Evolutionary conservation across 2,888 invertebrate genomes (phyloP).

Genomic region (Agrotis segetum): DNA sequence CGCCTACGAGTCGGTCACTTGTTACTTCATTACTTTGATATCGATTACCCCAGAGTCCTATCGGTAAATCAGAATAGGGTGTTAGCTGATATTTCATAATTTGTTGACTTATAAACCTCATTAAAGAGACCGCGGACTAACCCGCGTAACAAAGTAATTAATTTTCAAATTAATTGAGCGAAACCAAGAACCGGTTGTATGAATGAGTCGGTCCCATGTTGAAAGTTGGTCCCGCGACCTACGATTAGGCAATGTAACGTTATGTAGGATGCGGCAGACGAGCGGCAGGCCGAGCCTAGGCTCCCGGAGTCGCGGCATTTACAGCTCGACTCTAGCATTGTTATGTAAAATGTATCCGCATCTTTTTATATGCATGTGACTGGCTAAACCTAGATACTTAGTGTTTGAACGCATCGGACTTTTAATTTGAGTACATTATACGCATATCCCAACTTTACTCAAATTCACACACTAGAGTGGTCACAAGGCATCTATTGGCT

Average conservation of each 20-base stretch:
- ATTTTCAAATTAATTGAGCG: constrained; percentile 86
- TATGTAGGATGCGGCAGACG: constrained; percentile 79
- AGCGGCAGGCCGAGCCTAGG: constrained; percentile 40
- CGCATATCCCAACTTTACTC: constrained; percentile 1
- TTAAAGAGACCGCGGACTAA: constrained; percentile 74
- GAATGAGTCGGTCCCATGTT: constrained; percentile 80
- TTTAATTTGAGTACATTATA: constrained; percentile 1
- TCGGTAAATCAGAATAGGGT: constrained; percentile 41
- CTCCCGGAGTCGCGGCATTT: constrained; percentile 39
- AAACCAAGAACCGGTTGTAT: constrained; percentile 83
- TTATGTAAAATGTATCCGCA: constrained; percentile 59
- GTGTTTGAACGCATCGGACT: background rate
- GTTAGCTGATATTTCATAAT: constrained; percentile 75
- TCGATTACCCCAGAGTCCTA: constrained; percentile 5
- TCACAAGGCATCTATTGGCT: background rate
- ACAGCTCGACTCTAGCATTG: constrained; percentile 34
- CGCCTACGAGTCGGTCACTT: constrained; percentile 52
- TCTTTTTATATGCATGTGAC: constrained; percentile 27
- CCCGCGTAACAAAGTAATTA: constrained; percentile 83
- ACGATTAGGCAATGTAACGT: constrained; percentile 83
- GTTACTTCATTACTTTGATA: constrained; percentile 27
- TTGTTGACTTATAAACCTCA: constrained; percentile 79
- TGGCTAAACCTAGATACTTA: constrained; percentile 1
- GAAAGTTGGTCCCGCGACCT: constrained; percentile 86
- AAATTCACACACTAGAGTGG: too few species aligned